phyloP scores from a whole-genome alignment of 2,113 vertebrate genomes.

The Todiramphus chloris region DNA sequence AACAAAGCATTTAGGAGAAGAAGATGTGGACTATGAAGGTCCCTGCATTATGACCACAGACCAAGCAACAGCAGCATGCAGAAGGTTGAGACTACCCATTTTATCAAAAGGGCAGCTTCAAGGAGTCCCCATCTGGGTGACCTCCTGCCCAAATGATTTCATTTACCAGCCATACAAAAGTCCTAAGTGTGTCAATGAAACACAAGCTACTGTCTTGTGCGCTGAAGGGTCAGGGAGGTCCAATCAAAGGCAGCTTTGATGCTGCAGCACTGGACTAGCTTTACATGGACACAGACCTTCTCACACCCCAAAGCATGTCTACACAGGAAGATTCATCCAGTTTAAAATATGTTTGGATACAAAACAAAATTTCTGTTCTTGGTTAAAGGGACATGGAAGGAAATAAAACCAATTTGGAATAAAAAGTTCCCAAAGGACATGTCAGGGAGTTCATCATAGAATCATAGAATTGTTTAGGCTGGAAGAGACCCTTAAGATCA shows the following conservation, averaged over 20 bases:
- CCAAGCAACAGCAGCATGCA: rapidly evolving
- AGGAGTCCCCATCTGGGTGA: not conserved
- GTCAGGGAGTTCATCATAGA: not conserved
- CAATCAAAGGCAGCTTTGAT: not conserved
- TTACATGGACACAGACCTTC: not conserved
- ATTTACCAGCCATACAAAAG: not conserved
- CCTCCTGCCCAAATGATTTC: not conserved
- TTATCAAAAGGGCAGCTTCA: not conserved
- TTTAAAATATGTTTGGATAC: not conserved
- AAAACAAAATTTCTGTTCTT: not conserved
- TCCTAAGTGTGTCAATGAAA: not conserved
- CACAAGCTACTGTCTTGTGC: not conserved
- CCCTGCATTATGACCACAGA: not conserved
- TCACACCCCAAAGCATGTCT: not conserved
- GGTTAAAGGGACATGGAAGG: not conserved
- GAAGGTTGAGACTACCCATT: rapidly evolving
- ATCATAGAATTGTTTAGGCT: not conserved
- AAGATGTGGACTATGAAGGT: not conserved
- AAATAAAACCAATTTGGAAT: not conserved
- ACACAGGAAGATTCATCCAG: not conserved
- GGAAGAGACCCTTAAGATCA: not conserved
- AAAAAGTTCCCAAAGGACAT: not conserved
- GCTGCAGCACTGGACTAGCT: not conserved
- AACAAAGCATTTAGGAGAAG: not conserved
- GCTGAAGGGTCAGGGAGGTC: not conserved